Evolutionary conservation across 2,797 vertebrate species (phyloP).

Genomic region (Leucoraja ocellata): DNA sequence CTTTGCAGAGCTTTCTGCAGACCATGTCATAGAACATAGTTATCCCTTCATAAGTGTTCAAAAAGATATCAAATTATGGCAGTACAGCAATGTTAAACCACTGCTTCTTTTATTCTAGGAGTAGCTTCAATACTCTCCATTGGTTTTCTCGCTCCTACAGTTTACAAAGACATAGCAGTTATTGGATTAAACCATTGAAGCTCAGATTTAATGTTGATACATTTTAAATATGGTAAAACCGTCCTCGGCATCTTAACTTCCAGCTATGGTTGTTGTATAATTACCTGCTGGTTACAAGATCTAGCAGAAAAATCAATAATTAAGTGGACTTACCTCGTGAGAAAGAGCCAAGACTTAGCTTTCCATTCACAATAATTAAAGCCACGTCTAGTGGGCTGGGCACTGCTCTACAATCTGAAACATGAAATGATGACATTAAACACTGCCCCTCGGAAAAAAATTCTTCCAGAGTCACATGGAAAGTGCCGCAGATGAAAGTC

Average conservation of each 20-base stretch:
- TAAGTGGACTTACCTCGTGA: background rate
- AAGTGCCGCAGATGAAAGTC: constrained; percentile 13
- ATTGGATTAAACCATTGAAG: background rate
- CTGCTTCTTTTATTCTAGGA: background rate
- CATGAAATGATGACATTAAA: background rate
- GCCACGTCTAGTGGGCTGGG: background rate
- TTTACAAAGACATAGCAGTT: background rate
- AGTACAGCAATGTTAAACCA: background rate
- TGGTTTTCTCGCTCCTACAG: background rate
- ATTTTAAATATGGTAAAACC: background rate
- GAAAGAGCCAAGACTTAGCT: background rate
- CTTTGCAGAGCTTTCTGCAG: background rate
- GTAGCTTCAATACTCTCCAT: background rate
- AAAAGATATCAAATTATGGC: background rate
- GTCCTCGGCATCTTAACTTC: background rate
- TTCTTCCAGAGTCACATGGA: constrained; percentile 14
- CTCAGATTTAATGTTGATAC: background rate
- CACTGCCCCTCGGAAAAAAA: background rate
- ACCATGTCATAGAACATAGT: background rate
- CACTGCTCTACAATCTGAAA: background rate
- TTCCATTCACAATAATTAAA: background rate
- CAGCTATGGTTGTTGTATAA: background rate
- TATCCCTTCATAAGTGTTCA: background rate
- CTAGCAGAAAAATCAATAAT: background rate
- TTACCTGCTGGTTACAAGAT: background rate